These are phyloP conservation scores for Heliconius aoede DNA, from an alignment of 2,888 invertebrate genomes.

Conservation along the genomic window DNA sequence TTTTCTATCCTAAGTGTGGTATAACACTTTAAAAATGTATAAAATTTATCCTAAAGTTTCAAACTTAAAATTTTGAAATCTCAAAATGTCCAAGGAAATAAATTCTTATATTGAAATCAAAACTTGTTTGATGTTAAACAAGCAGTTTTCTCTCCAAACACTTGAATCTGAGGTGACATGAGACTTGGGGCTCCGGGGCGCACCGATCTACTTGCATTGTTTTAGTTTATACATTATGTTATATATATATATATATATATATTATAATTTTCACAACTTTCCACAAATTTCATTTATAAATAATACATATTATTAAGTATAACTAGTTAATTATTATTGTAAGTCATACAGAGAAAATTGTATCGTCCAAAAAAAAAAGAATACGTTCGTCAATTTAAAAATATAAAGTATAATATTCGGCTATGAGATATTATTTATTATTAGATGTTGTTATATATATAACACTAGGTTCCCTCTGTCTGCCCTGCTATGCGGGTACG, in stretches of 20 bases:
- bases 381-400: not conserved
- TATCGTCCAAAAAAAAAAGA: not conserved
- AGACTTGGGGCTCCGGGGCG: constrained; percentile 21
- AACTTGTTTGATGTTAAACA: constrained; percentile 7
- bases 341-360: not conserved
- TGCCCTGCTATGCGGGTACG: no score
- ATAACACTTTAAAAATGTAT: not conserved
- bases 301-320: not conserved
- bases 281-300: not conserved
- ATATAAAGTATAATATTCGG: no score
- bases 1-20: not conserved
- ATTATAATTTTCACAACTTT: not conserved
- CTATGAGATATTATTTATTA: no score
- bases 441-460: no score
- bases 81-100: constrained; percentile 1
- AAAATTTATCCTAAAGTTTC: not conserved
- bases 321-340: no score
- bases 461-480: no score
- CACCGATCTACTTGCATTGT: not conserved
- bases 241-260: no score
- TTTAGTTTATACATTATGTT: not conserved
- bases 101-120: not conserved
- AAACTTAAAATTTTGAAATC: not conserved
- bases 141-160: constrained; percentile 26
- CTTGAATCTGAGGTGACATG: constrained; percentile 27